These are phyloP conservation scores for Meloidogyne chitwoodi DNA, from an alignment of 1,140 invertebrate genomes.

Conservation along the genomic window DNA sequence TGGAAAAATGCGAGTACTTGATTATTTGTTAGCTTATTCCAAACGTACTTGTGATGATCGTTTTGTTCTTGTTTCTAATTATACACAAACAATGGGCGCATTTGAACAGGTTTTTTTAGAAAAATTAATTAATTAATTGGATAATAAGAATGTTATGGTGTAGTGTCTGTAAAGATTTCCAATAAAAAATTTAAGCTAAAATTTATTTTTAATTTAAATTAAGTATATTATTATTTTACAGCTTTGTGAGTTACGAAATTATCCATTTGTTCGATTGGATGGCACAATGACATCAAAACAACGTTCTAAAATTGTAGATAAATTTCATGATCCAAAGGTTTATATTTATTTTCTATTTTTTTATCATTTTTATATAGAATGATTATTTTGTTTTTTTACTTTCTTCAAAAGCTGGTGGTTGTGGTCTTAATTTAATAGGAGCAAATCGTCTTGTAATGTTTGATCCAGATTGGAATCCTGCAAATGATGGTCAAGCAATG, in stretches of 20 bases:
- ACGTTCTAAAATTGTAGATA: slow-evolving; percentile 87
- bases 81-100: slow-evolving; percentile 94
- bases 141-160: no score
- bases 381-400: slow-evolving; percentile 90
- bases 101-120: slow-evolving; percentile 81
- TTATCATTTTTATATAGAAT: slow-evolving; percentile 62
- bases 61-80: slow-evolving; percentile 96
- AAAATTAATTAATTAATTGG: no score
- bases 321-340: slow-evolving; percentile 79
- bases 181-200: no score
- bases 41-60: slow-evolving; percentile 85
- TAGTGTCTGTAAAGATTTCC: no score
- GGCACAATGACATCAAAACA: slow-evolving; percentile 98
- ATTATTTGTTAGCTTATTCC: slow-evolving; percentile 84
- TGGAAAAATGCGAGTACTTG: slow-evolving; percentile 89
- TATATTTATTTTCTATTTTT: background rate
- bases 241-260: slow-evolving; percentile 59
- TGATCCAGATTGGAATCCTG: slow-evolving; percentile 99
- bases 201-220: no score
- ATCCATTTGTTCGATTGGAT: slow-evolving; percentile 82
- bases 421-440: slow-evolving; percentile 84
- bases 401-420: slow-evolving; percentile 96
- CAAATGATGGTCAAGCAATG: slow-evolving; percentile 99
- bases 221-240: slow-evolving; percentile 33
- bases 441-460: slow-evolving; percentile 94